Conservation (phyloP, 1,140 invertebrate species). For the Lasioglossum albipes region DNA sequence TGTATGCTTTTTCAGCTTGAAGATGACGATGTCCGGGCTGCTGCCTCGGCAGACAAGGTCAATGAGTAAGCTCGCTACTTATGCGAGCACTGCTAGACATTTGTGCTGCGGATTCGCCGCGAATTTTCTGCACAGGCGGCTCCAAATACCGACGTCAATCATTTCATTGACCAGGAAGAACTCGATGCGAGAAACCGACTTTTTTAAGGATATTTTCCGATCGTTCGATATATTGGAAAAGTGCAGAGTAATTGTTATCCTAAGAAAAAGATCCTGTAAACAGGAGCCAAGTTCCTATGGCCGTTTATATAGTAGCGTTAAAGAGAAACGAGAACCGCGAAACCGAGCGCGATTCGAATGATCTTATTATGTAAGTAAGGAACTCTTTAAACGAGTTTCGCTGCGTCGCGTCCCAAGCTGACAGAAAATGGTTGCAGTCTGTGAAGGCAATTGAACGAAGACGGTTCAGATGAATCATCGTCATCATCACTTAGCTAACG, state of each 20-base stretch:
- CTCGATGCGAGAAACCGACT: too few relatives aligned
- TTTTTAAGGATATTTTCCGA: too few relatives aligned
- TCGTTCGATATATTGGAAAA: too few relatives aligned
- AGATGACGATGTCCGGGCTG: neutral
- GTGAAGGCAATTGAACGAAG: slow-evolving; percentile 67
- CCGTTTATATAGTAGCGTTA: neutral
- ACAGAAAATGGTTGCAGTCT: slow-evolving; percentile 51
- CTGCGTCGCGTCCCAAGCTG: slow-evolving; percentile 24
- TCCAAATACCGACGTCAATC: neutral
- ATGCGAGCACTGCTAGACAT: neutral
- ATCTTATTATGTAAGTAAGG: slow-evolving; percentile 46
- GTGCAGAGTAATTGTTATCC: too few relatives aligned
- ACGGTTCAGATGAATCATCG: slow-evolving; percentile 61
- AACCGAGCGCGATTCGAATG: slow-evolving; percentile 7
- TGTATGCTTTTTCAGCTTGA: slow-evolving; percentile 6
- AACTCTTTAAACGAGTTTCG: slow-evolving; percentile 42
- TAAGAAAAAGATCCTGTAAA: too few relatives aligned
- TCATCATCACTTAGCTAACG: slow-evolving; percentile 59
- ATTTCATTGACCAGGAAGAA: too few relatives aligned
- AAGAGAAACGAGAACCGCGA: slow-evolving; percentile 16
- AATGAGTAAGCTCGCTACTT: slow-evolving; percentile 12
- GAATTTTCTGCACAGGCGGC: slow-evolving; percentile 3
- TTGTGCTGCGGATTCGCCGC: slow-evolving; percentile 11
- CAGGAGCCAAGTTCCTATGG: too few relatives aligned
- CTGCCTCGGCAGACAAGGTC: neutral